Percentiles rank a stretch among this genome's conserved stretches.
These are phyloP conservation scores for Falcaria lacertinaria DNA, from an alignment of 2,888 invertebrate genomes.

Conservation along the genomic window DNA sequence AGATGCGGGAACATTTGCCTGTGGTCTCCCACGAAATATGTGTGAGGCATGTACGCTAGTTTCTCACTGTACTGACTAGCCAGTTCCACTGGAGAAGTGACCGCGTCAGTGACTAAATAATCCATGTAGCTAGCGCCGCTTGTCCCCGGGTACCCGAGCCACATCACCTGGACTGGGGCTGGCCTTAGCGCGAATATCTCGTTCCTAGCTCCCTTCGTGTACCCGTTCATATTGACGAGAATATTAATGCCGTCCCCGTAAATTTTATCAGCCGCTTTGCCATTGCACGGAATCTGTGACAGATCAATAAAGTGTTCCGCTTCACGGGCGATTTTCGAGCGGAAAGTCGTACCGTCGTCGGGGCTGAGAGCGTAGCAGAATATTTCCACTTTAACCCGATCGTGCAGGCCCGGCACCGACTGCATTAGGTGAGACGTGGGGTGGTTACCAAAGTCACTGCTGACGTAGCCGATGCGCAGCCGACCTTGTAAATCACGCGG, in stretches of 20 bases:
- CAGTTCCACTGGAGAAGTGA: conserved; percentile 95
- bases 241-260: conserved; percentile 97
- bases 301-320: conserved; percentile 98
- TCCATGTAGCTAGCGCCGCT: conserved; percentile 99
- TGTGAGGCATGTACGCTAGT: conserved; percentile 98
- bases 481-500: conserved; percentile 84
- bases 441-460: conserved; percentile 99
- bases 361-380: conserved; percentile 96
- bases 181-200: conserved; percentile 98
- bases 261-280: conserved; percentile 98
- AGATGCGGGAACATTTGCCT: conserved; percentile 99
- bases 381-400: conserved; percentile 91
- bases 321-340: conserved; percentile 96
- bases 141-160: conserved; percentile 99
- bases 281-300: conserved; percentile 96
- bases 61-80: conserved; percentile 98
- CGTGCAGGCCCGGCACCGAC: conserved; percentile 97
- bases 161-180: conserved; percentile 99
- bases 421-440: conserved; percentile 99
- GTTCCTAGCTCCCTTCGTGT: conserved; percentile 99
- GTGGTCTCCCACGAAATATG: conserved; percentile 99
- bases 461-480: conserved; percentile 96
- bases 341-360: conserved; percentile 98
- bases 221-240: conserved; percentile 99
- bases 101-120: conserved; percentile 96